These are phyloP conservation scores for Crotalus horridus DNA, from an alignment of 2,113 vertebrate species.

Conservation along the genomic window DNA sequence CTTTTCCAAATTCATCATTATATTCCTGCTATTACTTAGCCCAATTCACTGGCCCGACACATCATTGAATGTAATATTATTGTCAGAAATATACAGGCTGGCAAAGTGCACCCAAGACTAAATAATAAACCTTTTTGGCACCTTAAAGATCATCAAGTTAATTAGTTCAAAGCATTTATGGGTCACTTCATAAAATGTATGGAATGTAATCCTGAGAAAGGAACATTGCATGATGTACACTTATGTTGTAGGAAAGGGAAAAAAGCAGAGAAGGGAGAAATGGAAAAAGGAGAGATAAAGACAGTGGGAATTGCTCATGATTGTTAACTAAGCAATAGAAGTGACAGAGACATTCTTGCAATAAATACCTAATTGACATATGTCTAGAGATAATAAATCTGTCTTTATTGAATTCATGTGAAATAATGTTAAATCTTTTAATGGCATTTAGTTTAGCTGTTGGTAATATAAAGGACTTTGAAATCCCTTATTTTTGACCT, in stretches of 20 bases:
- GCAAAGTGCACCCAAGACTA: background rate
- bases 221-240: background rate
- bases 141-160: background rate
- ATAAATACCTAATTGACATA: background rate
- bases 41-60: background rate
- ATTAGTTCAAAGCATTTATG: background rate
- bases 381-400: background rate
- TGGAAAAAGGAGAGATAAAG: background rate
- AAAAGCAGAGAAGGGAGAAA: background rate
- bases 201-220: background rate
- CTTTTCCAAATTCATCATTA: background rate
- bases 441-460: background rate
- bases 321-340: background rate
- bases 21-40: background rate
- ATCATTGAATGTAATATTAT: background rate
- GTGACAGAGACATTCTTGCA: background rate
- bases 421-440: background rate
- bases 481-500: background rate
- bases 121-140: background rate
- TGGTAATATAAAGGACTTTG: background rate
- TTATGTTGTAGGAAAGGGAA: background rate
- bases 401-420: background rate
- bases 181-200: background rate
- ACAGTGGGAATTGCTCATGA: background rate
- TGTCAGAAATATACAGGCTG: background rate